Conservation (phyloP, 2,888 invertebrate genomes). For the Lordiphosa andalusiaca region DNA sequence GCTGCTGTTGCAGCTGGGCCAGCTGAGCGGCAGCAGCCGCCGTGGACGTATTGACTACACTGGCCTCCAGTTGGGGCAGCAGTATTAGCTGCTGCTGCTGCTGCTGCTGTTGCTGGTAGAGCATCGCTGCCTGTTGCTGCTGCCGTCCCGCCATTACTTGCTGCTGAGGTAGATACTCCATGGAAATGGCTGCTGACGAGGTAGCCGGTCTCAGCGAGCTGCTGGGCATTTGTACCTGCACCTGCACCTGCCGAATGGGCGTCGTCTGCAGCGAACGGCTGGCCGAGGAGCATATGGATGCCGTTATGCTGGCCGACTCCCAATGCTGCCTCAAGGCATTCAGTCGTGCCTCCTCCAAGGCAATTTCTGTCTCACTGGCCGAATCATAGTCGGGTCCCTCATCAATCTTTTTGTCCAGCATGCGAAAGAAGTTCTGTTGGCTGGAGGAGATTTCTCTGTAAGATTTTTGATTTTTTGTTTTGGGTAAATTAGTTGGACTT, state of each 20-base stretch:
- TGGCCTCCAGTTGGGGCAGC: constrained; percentile 69
- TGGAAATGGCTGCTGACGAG: constrained; percentile 70
- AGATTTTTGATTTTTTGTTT: constrained; percentile 55
- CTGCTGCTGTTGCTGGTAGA: constrained; percentile 51
- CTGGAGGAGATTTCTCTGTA: constrained; percentile 93
- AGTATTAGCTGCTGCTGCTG: constrained; percentile 57
- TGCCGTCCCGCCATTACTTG: constrained; percentile 49
- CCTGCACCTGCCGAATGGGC: constrained; percentile 81
- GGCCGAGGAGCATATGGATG: constrained; percentile 81
- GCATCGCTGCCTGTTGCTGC: constrained; percentile 40
- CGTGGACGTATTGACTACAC: constrained; percentile 76
- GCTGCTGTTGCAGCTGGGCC: constrained; percentile 65
- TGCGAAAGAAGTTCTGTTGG: constrained; percentile 95
- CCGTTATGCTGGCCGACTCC: constrained; percentile 86
- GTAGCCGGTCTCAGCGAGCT: constrained; percentile 13
- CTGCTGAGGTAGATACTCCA: constrained; percentile 60
- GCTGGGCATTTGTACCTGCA: constrained; percentile 66
- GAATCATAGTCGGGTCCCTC: constrained; percentile 93
- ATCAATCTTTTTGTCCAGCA: constrained; percentile 95
- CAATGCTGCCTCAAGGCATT: constrained; percentile 87
- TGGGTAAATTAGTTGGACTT: constrained; percentile 17
- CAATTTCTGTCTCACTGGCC: constrained; percentile 87
- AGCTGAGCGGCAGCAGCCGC: constrained; percentile 72
- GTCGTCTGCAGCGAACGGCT: constrained; percentile 82
- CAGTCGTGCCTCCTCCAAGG: constrained; percentile 85